phyloP scores from a whole-genome alignment of 2,113 vertebrate species.

The Pteropus alecto region DNA sequence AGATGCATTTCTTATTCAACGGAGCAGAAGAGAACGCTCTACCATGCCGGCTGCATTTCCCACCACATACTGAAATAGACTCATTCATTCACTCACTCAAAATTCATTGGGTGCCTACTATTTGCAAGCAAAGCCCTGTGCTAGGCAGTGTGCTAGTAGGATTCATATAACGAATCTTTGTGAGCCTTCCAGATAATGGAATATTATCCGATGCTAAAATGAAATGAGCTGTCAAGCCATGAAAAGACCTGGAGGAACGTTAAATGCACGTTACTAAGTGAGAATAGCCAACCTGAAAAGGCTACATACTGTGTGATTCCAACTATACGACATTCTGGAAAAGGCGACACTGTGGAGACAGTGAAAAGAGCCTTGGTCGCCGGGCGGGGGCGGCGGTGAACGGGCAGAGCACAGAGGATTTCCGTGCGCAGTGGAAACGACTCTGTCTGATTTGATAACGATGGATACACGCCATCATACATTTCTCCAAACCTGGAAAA shows the following conservation, averaged over 20 bases:
- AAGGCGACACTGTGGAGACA: background rate
- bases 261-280: background rate
- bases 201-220: background rate
- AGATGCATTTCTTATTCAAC: background rate
- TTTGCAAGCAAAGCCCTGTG: background rate
- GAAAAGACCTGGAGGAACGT: background rate
- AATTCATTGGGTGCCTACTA: background rate
- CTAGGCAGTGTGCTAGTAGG: too few species aligned
- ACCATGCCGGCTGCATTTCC: background rate
- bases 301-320: background rate
- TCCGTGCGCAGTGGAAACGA: background rate
- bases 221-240: background rate
- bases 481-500: background rate
- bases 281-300: background rate
- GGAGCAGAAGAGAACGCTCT: conserved; percentile 2
- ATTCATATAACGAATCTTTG: background rate
- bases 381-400: background rate
- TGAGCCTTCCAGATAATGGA: background rate
- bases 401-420: background rate
- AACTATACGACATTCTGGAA: background rate
- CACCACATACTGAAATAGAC: background rate
- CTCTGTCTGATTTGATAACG: background rate
- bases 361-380: background rate
- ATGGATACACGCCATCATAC: background rate
- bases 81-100: background rate